Conservation (phyloP, 2,113 vertebrate genomes). For the Eudyptes chrysolophus region DNA sequence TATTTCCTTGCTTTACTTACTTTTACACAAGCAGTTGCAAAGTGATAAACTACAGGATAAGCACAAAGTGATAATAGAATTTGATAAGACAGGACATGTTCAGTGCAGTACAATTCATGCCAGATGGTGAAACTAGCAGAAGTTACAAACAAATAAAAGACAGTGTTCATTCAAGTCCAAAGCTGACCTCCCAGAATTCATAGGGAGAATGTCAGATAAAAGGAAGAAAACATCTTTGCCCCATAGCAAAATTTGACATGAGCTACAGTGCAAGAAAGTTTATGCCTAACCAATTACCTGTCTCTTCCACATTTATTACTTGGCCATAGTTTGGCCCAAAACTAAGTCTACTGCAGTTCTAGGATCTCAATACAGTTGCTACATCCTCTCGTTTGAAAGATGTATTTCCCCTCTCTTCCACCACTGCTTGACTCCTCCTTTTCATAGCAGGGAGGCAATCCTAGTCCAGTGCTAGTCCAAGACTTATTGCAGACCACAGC, state of each 20-base stretch:
- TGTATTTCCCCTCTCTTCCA: not conserved
- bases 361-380: not conserved
- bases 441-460: not conserved
- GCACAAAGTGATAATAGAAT: conserved; percentile 27
- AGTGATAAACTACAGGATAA: conserved; percentile 27
- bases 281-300: not conserved
- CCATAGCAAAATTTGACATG: not conserved
- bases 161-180: not conserved
- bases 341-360: not conserved
- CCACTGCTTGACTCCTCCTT: not conserved
- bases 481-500: not conserved
- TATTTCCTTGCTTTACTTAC: conserved; percentile 26
- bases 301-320: not conserved
- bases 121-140: conserved; percentile 4
- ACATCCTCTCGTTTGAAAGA: not conserved
- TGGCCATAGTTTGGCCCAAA: not conserved
- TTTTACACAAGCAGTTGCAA: not conserved
- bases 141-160: conserved; percentile 1
- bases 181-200: not conserved
- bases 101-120: not conserved
- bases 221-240: not conserved
- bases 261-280: not conserved
- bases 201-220: not conserved
- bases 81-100: conserved; percentile 31
- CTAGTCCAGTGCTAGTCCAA: not conserved